Conservation (phyloP, 1,140 invertebrate genomes). For the Drosophila ohnishii region DNA sequence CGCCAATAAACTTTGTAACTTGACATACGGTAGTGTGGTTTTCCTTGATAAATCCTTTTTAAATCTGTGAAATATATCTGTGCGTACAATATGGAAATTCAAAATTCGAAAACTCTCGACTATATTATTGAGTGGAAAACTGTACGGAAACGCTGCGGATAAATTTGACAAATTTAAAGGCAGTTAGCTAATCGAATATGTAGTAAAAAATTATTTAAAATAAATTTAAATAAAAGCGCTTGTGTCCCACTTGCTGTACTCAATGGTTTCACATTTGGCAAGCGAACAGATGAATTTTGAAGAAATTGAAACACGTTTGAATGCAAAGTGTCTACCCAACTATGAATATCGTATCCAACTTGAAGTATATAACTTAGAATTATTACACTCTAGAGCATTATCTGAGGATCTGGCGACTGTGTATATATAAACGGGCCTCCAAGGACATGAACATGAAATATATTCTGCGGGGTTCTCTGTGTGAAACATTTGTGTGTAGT, state of each 20-base stretch:
- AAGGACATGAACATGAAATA: constrained; percentile 3
- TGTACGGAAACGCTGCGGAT: constrained; percentile 36
- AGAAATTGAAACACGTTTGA: constrained; percentile 83
- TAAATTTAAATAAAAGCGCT: constrained; percentile 40
- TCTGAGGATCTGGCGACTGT: neutral
- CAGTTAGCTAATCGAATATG: constrained; percentile 44
- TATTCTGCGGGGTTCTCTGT: constrained; percentile 16
- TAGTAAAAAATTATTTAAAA: constrained; percentile 26
- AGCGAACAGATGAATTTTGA: constrained; percentile 53
- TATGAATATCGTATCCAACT: constrained; percentile 76
- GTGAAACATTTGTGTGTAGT: constrained; percentile 25
- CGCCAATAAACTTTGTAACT: constrained; percentile 25
- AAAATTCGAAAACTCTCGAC: neutral
- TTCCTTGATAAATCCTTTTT: constrained; percentile 38
- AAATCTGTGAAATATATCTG: constrained; percentile 70
- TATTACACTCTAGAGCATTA: constrained; percentile 12
- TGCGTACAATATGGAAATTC: constrained; percentile 25
- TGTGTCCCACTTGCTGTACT: constrained; percentile 71
- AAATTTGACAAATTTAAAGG: constrained; percentile 58
- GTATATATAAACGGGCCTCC: constrained; percentile 14
- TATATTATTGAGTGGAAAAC: neutral
- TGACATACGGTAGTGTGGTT: constrained; percentile 60
- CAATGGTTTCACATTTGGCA: constrained; percentile 47
- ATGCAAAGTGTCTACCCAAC: constrained; percentile 62
- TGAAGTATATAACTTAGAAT: constrained; percentile 30